Percentiles rank a stretch among this genome's conserved stretches.
Evolutionary conservation across 2,113 vertebrate genomes (phyloP).

Genomic region (human): GRCh38 chr7:86607001-86607500

Average conservation of each 20-base stretch:
- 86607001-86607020: background rate
- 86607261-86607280: background rate
- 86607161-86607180: background rate
- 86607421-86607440: background rate
- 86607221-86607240: background rate
- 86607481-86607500: background rate
- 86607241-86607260: background rate
- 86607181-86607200: background rate
- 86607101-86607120: background rate
- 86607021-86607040: background rate
- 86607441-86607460: background rate
- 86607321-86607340: background rate
- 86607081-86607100: background rate
- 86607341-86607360: background rate
- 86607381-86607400: background rate
- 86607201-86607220: background rate
- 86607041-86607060: background rate
- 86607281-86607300: background rate
- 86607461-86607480: background rate
- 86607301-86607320: background rate
- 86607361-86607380: background rate
- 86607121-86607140: background rate
- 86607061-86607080: background rate
- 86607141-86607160: background rate
- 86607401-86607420: background rate